These are phyloP conservation scores for Semotilus atromaculatus DNA, from an alignment of 2,797 vertebrate genomes.

Conservation along the genomic window DNA sequence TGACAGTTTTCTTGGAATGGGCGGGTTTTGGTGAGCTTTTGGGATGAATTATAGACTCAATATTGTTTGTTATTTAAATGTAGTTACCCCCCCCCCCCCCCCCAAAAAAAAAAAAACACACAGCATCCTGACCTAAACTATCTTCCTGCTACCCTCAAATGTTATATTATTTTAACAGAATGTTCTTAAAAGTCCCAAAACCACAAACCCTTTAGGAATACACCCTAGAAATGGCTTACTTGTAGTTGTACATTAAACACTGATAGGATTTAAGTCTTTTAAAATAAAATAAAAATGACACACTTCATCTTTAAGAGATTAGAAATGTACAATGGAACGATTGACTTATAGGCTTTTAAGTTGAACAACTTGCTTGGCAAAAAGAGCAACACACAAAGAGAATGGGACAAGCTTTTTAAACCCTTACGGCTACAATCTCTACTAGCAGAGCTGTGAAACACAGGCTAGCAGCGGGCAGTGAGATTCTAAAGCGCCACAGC, in stretches of 20 bases:
- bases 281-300: not conserved
- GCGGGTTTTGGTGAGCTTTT: too few species aligned
- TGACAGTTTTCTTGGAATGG: too few species aligned
- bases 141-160: too few species aligned
- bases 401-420: slow-evolving; percentile 23
- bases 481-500: not conserved
- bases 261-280: not conserved
- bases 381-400: slow-evolving; percentile 18
- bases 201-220: not conserved
- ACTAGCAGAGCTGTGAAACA: slow-evolving; percentile 22
- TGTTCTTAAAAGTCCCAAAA: not conserved
- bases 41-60: too few species aligned
- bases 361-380: slow-evolving; percentile 18
- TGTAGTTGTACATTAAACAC: not conserved
- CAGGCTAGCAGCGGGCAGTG: not conserved
- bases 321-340: not conserved
- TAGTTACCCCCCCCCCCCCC: too few species aligned
- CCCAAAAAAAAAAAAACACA: too few species aligned
- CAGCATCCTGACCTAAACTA: too few species aligned
- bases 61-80: too few species aligned
- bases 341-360: slow-evolving; percentile 33
- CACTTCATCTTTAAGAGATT: slow-evolving; percentile 18
- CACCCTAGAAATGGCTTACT: not conserved
- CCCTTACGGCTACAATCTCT: slow-evolving; percentile 16
- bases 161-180: too few species aligned